A percentile compares a stretch with the other conserved stretches of the same genome.
phyloP scores from a whole-genome alignment of 2,888 invertebrate genomes.

The Ophioninae sp. region DNA sequence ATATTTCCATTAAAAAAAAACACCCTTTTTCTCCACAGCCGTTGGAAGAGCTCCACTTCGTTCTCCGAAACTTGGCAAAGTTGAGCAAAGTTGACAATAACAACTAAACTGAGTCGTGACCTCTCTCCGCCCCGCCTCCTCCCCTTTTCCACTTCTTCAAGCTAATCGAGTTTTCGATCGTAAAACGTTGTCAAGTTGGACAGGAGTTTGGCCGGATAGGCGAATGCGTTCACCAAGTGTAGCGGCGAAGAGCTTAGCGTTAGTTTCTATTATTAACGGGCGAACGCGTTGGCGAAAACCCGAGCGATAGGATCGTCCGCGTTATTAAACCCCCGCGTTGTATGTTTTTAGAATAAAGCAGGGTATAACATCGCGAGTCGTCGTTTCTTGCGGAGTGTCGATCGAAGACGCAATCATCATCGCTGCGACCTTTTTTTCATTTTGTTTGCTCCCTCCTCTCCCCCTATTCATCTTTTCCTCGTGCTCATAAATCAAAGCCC shows the following conservation, averaged over 20 bases:
- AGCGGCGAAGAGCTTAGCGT: constrained; percentile 69
- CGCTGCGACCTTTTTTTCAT: constrained; percentile 4
- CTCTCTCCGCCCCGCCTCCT: not conserved
- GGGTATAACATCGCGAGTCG: constrained; percentile 27
- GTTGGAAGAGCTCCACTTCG: no score
- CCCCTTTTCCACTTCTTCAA: not conserved
- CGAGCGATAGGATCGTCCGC: constrained; percentile 48
- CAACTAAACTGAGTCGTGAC: not conserved
- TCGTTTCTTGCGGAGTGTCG: constrained; percentile 12
- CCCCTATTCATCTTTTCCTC: not conserved
- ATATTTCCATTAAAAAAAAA: no score
- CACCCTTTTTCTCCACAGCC: no score
- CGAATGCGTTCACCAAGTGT: constrained; percentile 20
- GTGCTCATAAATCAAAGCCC: not conserved
- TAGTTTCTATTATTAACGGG: constrained; percentile 75
- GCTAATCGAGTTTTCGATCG: constrained; percentile 26
- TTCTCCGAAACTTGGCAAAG: not conserved
- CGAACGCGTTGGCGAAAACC: constrained; percentile 58
- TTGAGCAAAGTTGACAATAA: not conserved
- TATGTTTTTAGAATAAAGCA: constrained; percentile 63
- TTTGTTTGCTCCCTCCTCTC: not conserved
- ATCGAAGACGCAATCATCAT: constrained; percentile 28
- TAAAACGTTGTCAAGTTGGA: not conserved
- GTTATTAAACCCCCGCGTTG: constrained; percentile 54
- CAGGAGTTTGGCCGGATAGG: constrained; percentile 28